phyloP scores from a whole-genome alignment of 1,140 invertebrate genomes.

The Bombus waltoni region DNA sequence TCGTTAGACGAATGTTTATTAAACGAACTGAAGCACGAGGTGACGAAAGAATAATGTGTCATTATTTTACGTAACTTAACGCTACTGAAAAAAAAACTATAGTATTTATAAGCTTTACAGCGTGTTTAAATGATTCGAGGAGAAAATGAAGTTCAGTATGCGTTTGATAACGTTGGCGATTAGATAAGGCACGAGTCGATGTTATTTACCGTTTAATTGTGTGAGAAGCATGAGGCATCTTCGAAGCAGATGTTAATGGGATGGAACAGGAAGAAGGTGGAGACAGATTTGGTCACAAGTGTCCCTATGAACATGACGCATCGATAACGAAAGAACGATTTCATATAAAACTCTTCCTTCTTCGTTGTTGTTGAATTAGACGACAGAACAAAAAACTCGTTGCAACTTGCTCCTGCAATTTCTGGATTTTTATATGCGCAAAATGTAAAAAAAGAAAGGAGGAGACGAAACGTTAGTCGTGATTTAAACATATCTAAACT shows the following conservation, averaged over 20 bases:
- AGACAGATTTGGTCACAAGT: constrained; percentile 45
- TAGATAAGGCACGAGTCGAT: constrained; percentile 56
- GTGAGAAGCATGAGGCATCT: constrained; percentile 50
- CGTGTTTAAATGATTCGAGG: not conserved
- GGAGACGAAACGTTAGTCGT: not conserved
- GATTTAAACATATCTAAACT: not conserved
- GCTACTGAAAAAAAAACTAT: not conserved
- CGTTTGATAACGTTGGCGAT: constrained; percentile 42
- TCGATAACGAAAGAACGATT: constrained; percentile 44
- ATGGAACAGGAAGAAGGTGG: constrained; percentile 57
- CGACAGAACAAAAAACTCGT: not conserved
- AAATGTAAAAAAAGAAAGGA: not conserved
- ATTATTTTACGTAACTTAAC: not conserved
- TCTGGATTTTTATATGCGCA: not conserved
- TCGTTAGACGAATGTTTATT: not conserved
- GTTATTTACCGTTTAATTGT: constrained; percentile 28
- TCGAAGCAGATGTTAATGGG: constrained; percentile 50
- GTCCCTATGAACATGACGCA: constrained; percentile 6
- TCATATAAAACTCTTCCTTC: not conserved
- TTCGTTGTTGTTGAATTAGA: not conserved
- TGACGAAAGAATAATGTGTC: not conserved
- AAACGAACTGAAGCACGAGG: too few relatives aligned
- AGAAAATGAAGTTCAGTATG: not conserved
- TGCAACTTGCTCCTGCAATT: not conserved
- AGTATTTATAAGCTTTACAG: too few relatives aligned